Base-by-base conservation (phyloP, 2,797 vertebrate genomes). In the Malurus leucopterus region DNA sequence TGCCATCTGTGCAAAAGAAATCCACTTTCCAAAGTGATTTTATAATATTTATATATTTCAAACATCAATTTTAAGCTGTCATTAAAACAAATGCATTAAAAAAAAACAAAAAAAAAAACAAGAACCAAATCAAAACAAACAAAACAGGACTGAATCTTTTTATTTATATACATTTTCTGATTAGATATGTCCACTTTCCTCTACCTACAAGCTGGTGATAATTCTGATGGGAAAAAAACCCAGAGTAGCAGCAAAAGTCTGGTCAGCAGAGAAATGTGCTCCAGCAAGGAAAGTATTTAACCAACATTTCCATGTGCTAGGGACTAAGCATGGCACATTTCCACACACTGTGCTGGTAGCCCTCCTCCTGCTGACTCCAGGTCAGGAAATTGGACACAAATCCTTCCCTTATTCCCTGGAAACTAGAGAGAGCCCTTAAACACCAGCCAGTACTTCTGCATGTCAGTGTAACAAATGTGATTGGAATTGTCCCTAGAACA, bases 91-190 rank as follows among this genome's bases (percentile, higher is more conserved):
- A 7, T 15, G 15, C 4, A 32, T n/a, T 11, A 23, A 27, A 8
- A 8, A 8, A 36, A 27, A 16, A n/a, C n/a, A n/a, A n/a, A n/a
- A 36, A 27, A 18, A 8, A 8, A 36, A 27, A 16, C 13, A 46
- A 20, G 1, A 5, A 30, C 5, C 1, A 26, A 61, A 84, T 6
- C 4, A 15, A 44, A 32, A 34, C 3, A 12, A 43, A 2, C 4
- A 62, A 36, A 71, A 5, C 0, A 1, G 13, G 13, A 24, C 22
- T 6, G 24, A 64, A 15, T 6, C 8, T 86, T 83, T 82, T 44
- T 65, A 65, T 68, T 75, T 58, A 18, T 58, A 30, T 30, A 14
- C 4, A 11, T 68, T 77, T 65, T 77, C 47, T 83, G 8, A n/a
- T 40, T 73, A 86, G 18, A 12, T 61, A 38, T 75, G 18, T 76